Evolutionary conservation across 1,140 invertebrate species (phyloP).

Genomic region (Drosophila miranda): DNA sequence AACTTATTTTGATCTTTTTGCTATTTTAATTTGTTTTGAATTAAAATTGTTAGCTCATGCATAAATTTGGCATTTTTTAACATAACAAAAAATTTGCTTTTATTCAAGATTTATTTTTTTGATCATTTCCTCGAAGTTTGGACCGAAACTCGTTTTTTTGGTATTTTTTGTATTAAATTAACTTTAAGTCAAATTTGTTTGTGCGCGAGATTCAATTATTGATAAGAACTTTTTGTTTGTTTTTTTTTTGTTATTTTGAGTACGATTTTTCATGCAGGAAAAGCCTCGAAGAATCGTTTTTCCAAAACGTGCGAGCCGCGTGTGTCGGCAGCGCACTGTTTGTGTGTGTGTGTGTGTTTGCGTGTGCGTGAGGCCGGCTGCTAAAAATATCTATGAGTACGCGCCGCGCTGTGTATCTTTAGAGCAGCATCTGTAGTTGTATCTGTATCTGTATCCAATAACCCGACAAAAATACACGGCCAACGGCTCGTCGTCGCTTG

Average conservation of each 20-base stretch:
- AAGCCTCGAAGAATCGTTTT: slow-evolving; percentile 56
- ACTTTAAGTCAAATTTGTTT: slow-evolving; percentile 11
- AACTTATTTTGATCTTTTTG: slow-evolving; percentile 40
- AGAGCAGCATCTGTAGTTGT: slow-evolving; percentile 39
- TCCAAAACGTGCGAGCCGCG: slow-evolving; percentile 76
- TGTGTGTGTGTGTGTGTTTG: slow-evolving; percentile 13
- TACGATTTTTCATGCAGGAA: slow-evolving; percentile 26
- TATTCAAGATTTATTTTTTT: slow-evolving; percentile 28
- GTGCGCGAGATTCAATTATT: slow-evolving; percentile 16
- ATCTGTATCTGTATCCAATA: slow-evolving; percentile 72
- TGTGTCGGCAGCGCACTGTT: slow-evolving; percentile 51
- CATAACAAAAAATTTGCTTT: slow-evolving; percentile 58
- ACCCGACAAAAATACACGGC: slow-evolving; percentile 68
- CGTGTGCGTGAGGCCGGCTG: slow-evolving; percentile 67
- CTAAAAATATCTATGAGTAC: slow-evolving; percentile 79
- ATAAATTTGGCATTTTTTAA: slow-evolving; percentile 62
- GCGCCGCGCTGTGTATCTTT: slow-evolving; percentile 44
- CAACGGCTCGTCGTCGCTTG: slow-evolving; percentile 23
- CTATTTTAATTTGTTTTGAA: slow-evolving; percentile 26
- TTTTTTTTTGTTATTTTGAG: slow-evolving; percentile 21
- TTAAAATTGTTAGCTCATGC: slow-evolving; percentile 66
- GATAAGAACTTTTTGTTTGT: slow-evolving; percentile 40
- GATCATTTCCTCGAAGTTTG: slow-evolving; percentile 50
- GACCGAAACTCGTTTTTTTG: slow-evolving; percentile 39
- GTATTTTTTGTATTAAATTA: slow-evolving; percentile 13